Evolutionary conservation across 2,888 invertebrate species (phyloP).

Genomic region (Agonopterix heracliana): DNA sequence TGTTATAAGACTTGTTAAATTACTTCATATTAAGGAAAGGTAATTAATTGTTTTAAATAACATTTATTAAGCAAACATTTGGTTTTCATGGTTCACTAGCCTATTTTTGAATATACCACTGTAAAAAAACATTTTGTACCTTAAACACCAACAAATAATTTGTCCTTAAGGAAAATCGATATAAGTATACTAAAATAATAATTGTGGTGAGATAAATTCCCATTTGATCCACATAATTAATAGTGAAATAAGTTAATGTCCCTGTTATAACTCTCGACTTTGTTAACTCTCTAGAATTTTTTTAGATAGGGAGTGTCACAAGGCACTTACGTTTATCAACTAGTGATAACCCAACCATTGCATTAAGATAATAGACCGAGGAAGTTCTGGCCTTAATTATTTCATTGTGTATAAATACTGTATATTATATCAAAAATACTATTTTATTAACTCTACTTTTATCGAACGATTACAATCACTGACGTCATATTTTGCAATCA

Average conservation of each 20-base stretch:
- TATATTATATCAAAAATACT: slow-evolving; percentile 17
- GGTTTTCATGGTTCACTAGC: no score
- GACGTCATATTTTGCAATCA: slow-evolving; percentile 53
- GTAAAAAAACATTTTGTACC: not conserved
- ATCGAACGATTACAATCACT: slow-evolving; percentile 44
- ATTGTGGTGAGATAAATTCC: no score
- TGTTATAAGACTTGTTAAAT: no score
- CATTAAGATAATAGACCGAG: slow-evolving; percentile 64
- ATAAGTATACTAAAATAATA: not conserved
- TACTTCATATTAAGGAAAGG: no score
- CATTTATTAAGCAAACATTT: no score
- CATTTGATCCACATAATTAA: no score
- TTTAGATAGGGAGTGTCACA: slow-evolving; percentile 67
- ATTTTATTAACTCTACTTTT: slow-evolving; percentile 14
- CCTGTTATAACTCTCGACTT: slow-evolving; percentile 1
- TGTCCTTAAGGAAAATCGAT: not conserved
- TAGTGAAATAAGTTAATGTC: no score
- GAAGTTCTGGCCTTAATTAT: slow-evolving; percentile 58
- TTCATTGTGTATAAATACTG: slow-evolving; percentile 34
- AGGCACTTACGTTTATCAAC: slow-evolving; percentile 65
- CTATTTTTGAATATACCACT: no score
- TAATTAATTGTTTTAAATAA: no score
- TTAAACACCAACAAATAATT: not conserved
- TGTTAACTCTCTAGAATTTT: slow-evolving; percentile 39
- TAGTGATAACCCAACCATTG: slow-evolving; percentile 67